A percentile compares a stretch with the other conserved stretches of the same genome.
Conservation (phyloP, 2,888 invertebrate genomes). For the Acanthococcus lagerstroemiae region DNA sequence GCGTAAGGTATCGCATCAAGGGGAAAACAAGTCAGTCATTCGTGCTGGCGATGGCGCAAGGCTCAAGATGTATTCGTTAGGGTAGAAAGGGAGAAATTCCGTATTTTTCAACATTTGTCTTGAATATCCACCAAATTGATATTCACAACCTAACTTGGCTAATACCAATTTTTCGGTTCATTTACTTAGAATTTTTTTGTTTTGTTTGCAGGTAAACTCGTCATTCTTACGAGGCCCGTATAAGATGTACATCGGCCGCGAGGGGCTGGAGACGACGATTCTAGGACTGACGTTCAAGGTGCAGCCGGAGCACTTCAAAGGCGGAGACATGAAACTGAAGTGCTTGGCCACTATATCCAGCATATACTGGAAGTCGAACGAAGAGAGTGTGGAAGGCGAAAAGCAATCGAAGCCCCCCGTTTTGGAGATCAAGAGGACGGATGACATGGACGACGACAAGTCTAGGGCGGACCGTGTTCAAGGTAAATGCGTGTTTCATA, state of each 20-base stretch:
- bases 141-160: too few species aligned
- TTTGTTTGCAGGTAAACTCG: conserved; percentile 36
- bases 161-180: too few species aligned
- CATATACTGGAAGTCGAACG: conserved; percentile 77
- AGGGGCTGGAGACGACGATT: conserved; percentile 66
- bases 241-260: conserved; percentile 47
- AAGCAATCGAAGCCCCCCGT: conserved; percentile 60
- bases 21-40: too few species aligned
- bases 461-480: conserved; percentile 67
- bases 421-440: conserved; percentile 64
- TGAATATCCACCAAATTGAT: too few species aligned
- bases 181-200: too few species aligned
- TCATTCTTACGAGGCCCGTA: conserved; percentile 43
- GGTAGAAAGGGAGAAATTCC: too few species aligned
- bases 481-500: conserved; percentile 49
- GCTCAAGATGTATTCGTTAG: too few species aligned
- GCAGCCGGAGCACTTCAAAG: conserved; percentile 67
- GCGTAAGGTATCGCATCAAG: too few species aligned
- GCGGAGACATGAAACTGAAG: conserved; percentile 75
- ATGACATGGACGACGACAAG: conserved; percentile 43
- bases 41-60: too few species aligned
- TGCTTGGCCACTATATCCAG: conserved; percentile 80
- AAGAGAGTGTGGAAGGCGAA: conserved; percentile 74
- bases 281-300: conserved; percentile 71
- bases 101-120: too few species aligned